Conservation (phyloP, 2,888 invertebrate genomes). For the Hybos culiciformis region DNA sequence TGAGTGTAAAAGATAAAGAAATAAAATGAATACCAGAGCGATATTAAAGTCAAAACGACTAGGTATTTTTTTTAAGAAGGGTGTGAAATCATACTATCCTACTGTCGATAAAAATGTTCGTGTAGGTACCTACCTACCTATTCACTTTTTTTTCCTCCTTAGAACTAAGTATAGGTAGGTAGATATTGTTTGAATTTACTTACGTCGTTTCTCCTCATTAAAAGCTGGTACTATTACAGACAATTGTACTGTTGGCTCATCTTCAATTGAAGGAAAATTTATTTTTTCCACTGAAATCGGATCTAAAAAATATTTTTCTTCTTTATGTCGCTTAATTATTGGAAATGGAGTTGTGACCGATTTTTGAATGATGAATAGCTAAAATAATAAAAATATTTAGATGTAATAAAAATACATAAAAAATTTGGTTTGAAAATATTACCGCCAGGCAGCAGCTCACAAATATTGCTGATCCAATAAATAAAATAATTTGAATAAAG, state of each 20-base stretch:
- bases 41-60: no score
- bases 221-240: slow-evolving; percentile 94
- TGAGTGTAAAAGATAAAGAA: no score
- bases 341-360: slow-evolving; percentile 54
- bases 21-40: no score
- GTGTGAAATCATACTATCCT: not conserved
- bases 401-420: no score
- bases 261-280: slow-evolving; percentile 60
- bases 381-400: not conserved
- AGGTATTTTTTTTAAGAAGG: no score
- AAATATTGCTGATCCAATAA: slow-evolving; percentile 20
- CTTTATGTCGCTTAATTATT: slow-evolving; percentile 48
- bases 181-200: slow-evolving; percentile 26
- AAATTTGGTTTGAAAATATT: slow-evolving; percentile 7
- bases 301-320: slow-evolving; percentile 64
- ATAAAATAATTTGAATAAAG: slow-evolving; percentile 18
- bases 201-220: slow-evolving; percentile 86
- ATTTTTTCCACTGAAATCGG: slow-evolving; percentile 38
- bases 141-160: not conserved
- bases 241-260: slow-evolving; percentile 55
- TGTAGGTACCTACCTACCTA: not conserved
- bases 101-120: not conserved
- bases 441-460: slow-evolving; percentile 18
- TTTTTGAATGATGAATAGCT: slow-evolving; percentile 37
- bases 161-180: not conserved